Conservation (phyloP, 2,113 vertebrate genomes). For the Leptobrachium leishanense region DNA sequence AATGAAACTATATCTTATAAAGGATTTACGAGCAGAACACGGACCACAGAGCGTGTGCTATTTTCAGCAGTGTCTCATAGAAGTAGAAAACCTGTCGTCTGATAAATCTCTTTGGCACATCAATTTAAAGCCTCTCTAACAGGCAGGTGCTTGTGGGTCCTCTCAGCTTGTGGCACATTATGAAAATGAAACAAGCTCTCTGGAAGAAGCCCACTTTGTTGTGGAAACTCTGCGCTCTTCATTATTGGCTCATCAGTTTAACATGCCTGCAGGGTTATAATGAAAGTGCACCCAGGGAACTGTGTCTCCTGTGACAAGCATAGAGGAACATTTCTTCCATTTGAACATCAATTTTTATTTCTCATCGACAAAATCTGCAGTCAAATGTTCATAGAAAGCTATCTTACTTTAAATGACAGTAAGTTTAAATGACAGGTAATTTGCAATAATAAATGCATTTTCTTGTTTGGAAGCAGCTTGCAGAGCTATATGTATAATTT, state of each 20-base stretch:
- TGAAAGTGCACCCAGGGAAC: conserved; percentile 1
- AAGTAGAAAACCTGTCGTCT: conserved; percentile 2
- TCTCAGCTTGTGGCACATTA: conserved; percentile 14
- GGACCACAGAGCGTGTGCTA: conserved; percentile 13
- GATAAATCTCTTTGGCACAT: conserved; percentile 35
- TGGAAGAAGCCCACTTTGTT: not conserved
- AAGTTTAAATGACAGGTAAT: too few relatives aligned
- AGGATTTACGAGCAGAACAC: conserved; percentile 12
- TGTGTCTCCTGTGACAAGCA: not conserved
- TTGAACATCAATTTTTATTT: too few relatives aligned
- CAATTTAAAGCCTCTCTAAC: conserved; percentile 25
- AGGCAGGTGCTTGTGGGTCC: conserved; percentile 16
- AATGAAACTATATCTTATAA: conserved; percentile 24
- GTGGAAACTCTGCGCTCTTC: conserved; percentile 6
- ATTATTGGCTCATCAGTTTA: conserved; percentile 13
- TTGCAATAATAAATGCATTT: too few relatives aligned
- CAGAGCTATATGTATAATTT: too few relatives aligned
- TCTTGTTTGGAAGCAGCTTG: too few relatives aligned
- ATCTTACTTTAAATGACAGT: too few relatives aligned
- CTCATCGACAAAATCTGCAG: too few relatives aligned
- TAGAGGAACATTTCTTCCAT: not conserved
- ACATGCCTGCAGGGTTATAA: conserved; percentile 14
- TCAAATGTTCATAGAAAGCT: too few relatives aligned
- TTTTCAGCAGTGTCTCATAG: conserved; percentile 11
- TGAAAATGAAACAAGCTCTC: conserved; percentile 13